Percentiles rank a stretch among this genome's conserved stretches.
Conservation (phyloP, 2,888 invertebrate species). For the Noctuana brunneofusca region DNA sequence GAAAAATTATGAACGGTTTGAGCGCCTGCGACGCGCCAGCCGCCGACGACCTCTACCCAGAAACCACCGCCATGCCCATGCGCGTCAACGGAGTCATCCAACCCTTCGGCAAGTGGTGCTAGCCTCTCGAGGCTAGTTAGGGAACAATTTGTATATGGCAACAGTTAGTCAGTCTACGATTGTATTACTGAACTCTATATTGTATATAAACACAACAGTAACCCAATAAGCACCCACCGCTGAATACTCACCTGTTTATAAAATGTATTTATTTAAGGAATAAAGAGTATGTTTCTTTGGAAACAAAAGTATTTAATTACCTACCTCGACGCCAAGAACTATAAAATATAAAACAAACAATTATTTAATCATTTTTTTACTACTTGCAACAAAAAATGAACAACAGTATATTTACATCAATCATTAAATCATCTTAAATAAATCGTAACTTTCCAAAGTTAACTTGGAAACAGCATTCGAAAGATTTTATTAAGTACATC, state of each 20-base stretch:
- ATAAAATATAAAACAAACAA: conserved; percentile 25
- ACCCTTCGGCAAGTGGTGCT: conserved; percentile 63
- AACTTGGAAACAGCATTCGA: conserved; percentile 14
- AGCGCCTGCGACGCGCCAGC: conserved; percentile 62
- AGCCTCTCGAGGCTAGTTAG: conserved; percentile 35
- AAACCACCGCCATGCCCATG: conserved; percentile 51
- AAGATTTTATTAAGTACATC: neutral
- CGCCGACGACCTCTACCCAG: conserved; percentile 70
- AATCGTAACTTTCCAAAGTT: conserved; percentile 28
- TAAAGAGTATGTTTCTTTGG: conserved; percentile 34
- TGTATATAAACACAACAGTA: conserved; percentile 29
- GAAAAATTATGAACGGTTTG: conserved; percentile 57
- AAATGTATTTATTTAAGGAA: conserved; percentile 48
- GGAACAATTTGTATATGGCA: conserved; percentile 2
- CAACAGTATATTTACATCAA: conserved; percentile 45
- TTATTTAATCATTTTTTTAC: conserved; percentile 42
- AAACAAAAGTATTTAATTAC: neutral
- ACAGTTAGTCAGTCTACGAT: conserved; percentile 1
- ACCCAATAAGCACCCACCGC: conserved; percentile 61
- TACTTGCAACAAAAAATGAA: conserved; percentile 48
- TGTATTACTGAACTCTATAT: conserved; percentile 9
- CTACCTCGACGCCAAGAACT: neutral
- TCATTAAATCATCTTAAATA: conserved; percentile 39
- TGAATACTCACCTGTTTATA: conserved; percentile 55
- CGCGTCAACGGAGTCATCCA: conserved; percentile 47